Evolutionary conservation across 2,113 vertebrate species (phyloP), one percentile per base, ranked within the genome.

Genomic region (Melanerpes aurifrons): DNA sequence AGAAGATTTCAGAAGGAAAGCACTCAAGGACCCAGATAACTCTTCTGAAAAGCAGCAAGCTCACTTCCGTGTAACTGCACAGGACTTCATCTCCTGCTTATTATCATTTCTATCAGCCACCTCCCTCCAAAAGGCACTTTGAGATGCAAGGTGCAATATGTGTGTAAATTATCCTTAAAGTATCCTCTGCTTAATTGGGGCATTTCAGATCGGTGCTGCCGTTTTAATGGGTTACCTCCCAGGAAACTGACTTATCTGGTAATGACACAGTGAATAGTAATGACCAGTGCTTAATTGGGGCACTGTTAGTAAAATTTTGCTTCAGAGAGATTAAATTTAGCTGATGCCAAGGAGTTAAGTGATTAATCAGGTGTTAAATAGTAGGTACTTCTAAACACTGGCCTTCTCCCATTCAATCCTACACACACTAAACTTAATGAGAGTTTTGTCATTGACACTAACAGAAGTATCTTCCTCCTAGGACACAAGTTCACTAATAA

Each of bases 301-400:
- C 83, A 92, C 37, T 76, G 76, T 83, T 85, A 91, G 79, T 82
- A 92, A 92, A 90, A 89, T 87, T 91, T 95, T 86, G 58, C 87
- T 96, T 96, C 76, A 90, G 69, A 93, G 59, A 66, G 62, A 96
- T 93, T 93, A 95, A 93, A 90, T 95, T 92, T 89, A 90, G 66
- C 84, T 31, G 40, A 40, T 94, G 85, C 69, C 91, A 96, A 92
- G 58, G 58, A 94, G 82, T 88, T 91, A 95, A 93, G 86, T 66
- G 82, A 95, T 96, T 95, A 94, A 94, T 88, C 91, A 72, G 76
- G 67, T 82, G 80, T 94, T 94, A 96, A 96, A 86, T 24, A 91
- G 48, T 62, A 86, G 1, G n/a, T 62, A 82, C 58, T 68, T 78
- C 74, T 73, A 82, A 93, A 89, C 54, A 48, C 40, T 54, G n/a